phyloP scores from a whole-genome alignment of 2,888 invertebrate genomes.

The Enchytraeus crypticus region DNA sequence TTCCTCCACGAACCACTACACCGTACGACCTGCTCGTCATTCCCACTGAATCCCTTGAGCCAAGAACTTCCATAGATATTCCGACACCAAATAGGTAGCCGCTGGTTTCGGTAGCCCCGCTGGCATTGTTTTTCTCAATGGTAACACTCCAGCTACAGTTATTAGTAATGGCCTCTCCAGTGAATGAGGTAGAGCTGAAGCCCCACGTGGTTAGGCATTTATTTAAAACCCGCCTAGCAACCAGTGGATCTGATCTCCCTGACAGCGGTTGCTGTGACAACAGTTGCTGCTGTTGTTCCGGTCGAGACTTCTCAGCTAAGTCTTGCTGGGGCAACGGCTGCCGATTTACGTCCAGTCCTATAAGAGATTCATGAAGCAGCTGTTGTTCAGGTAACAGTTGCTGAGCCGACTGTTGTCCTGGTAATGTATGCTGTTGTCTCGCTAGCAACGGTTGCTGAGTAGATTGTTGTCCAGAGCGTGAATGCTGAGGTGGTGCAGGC shows the following conservation, averaged over 20 bases:
- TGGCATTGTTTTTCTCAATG: conserved; percentile 33
- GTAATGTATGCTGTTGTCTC: too few relatives aligned
- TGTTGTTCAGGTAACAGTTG: too few relatives aligned
- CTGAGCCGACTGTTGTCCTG: too few relatives aligned
- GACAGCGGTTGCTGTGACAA: background rate
- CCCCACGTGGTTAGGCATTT: conserved; percentile 44
- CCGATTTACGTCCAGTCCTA: conserved; percentile 36
- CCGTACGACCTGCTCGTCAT: conserved; percentile 35
- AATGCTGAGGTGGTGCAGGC: too few relatives aligned
- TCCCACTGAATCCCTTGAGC: conserved; percentile 39
- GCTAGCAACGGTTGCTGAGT: conserved; percentile 32
- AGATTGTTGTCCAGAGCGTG: too few relatives aligned
- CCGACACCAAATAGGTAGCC: conserved; percentile 45
- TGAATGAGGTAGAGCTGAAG: conserved; percentile 42
- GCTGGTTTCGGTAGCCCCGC: conserved; percentile 19
- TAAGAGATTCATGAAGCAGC: too few relatives aligned
- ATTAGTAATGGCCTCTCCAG: conserved; percentile 33
- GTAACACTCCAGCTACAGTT: conserved; percentile 39
- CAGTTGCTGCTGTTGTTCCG: too few relatives aligned
- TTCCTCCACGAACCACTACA: conserved; percentile 36
- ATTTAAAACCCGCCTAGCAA: conserved; percentile 29
- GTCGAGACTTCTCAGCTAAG: conserved; percentile 37
- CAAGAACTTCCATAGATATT: conserved; percentile 33
- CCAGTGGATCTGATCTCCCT: too few relatives aligned
- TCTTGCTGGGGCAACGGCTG: conserved; percentile 32